Evolutionary conservation across 2,797 vertebrate species (phyloP).

Genomic region (Falco concolor): DNA sequence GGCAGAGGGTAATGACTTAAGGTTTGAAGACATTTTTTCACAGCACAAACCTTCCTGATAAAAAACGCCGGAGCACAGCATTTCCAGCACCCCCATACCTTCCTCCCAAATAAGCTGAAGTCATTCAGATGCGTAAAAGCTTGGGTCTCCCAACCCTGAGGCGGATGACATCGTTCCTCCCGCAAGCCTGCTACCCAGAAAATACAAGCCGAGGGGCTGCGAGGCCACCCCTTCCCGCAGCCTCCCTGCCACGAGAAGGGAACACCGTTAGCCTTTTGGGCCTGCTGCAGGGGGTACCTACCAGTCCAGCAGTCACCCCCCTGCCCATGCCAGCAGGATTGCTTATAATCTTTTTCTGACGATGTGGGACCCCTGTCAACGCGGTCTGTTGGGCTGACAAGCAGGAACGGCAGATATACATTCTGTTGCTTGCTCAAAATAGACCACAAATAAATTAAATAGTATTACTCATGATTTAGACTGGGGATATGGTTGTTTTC

Average conservation of each 20-base stretch:
- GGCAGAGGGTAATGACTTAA: neutral
- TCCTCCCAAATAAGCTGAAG: neutral
- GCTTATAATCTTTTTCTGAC: neutral
- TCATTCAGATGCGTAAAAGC: neutral
- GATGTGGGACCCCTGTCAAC: neutral
- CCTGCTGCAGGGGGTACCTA: neutral
- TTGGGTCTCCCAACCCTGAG: neutral
- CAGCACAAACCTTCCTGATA: neutral
- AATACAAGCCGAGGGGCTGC: neutral
- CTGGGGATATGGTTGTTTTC: neutral
- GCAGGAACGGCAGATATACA: neutral
- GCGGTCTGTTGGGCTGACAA: neutral
- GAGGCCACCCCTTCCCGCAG: neutral
- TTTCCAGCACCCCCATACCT: neutral
- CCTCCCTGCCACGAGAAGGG: neutral
- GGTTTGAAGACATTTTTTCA: neutral
- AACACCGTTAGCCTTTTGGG: constrained; percentile 9
- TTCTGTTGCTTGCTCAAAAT: constrained; percentile 19
- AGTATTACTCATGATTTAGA: constrained; percentile 26
- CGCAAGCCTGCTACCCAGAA: neutral
- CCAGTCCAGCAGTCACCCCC: neutral
- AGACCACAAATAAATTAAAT: neutral
- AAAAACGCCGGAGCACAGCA: neutral
- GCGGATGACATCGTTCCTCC: neutral
- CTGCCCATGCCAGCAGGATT: neutral